Base-by-base conservation (phyloP, 2,888 invertebrate species). In the Synanthedon andrenaeformis region DNA sequence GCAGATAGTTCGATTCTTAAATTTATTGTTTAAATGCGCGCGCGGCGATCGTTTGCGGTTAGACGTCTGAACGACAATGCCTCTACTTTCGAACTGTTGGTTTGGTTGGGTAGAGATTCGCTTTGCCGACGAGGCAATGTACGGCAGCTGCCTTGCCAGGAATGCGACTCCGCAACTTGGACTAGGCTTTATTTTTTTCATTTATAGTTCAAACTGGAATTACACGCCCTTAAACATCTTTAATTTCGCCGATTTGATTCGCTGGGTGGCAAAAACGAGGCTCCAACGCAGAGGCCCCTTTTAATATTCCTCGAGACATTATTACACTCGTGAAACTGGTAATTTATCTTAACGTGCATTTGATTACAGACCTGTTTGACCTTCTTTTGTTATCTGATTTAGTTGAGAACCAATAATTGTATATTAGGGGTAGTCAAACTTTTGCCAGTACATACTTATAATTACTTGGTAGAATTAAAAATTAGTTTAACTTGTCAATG, bases 51-150 rank as follows among this genome's bases (percentile, higher is more conserved):
- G 59, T 12, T 13, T 41, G 42, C 14, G 5, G 42, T 45, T 41
- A 49, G 63, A 71, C 85, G 86, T 82, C 82, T 73, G 75, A 67
- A 67, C 74, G 58, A 67, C 66, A 66, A 70, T 71, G 71, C 71
- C 76, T 74, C 76, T 76, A 82, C 81, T 83, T 84, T 85, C 85
- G 74, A 83, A 86, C 86, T 86, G 82, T 65, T 64, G 60, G 64
- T 66, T 64, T 65, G 35, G 35, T 35, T 35, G 10, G 35, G 35
- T 35, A 35, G 35, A 35, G 35, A 35, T 35, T 35, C 35, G 35
- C 35, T 35, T 35, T 35, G 35, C 35, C 69, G 56, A 55, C 67
- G 67, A 66, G 61, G 64, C 66, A 63, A 64, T 61, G 66, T 58
- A 64, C 67, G 64, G 58, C 63, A 60, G 58, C 63, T 74, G 70